Base-by-base conservation (phyloP, 2,888 invertebrate species). In the Strigamia crassipes region DNA sequence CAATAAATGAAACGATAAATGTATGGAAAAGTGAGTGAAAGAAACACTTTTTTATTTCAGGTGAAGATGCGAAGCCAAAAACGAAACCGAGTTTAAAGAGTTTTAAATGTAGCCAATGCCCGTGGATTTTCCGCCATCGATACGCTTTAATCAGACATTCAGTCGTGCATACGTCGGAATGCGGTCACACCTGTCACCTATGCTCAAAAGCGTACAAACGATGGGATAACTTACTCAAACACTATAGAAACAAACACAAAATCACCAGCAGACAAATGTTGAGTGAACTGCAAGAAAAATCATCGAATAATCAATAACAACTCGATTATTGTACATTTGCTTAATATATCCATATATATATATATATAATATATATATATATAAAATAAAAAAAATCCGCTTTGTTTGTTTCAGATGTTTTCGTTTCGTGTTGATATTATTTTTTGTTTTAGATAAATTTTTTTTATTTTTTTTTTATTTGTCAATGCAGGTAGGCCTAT, bases 211-310 rank as follows among this genome's bases (percentile, higher is more conserved):
- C 23, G 6, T 73, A 27, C 73, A 73, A 73, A 23, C 27, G 73
- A 73, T 73, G 73, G 73, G 73, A 73, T 31, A 73, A 73, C n/a
- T 73, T 73, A 18, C 31, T 73, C 27, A 73, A 73, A 73, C 73
- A 73, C 21, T 73, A 73, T 13, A 23, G 73, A 73, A 18, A 9
- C 12, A 73, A 73, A 13, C 73, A 73, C 31, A 73, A 73, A 27
- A 73, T 46, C 46, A 46, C 46, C 13, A 46, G 46, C 46, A 46
- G 12, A 46, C 46, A 46, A 46, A 46, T 46, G 46, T 5, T 46
- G 46, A 46, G 46, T 46, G 46, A 46, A 46, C 46, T 46, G 4
- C 13, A 46, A 46, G 46, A 46, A 46, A 46, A 46, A n/a, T 15
- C 12, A 46, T 42, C 42, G 15, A 46, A 46, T 46, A 12, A 46